phyloP scores from a whole-genome alignment of 1,140 invertebrate genomes.

The Drosophila busckii region DNA sequence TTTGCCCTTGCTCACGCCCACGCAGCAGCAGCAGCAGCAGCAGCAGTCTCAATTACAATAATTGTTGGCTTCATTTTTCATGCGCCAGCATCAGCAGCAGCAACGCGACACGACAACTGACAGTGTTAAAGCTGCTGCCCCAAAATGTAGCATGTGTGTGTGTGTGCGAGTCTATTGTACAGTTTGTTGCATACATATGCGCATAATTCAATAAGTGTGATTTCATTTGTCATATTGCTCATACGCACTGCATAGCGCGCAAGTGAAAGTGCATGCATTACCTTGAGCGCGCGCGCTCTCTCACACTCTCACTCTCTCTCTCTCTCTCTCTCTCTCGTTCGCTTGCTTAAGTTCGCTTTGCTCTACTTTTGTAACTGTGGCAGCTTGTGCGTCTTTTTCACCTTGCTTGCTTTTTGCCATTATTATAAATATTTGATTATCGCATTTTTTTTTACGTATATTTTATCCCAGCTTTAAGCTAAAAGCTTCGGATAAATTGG shows the following conservation, averaged over 20 bases:
- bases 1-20: not conserved
- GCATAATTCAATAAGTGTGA: constrained; percentile 67
- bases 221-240: constrained; percentile 61
- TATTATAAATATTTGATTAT: constrained; percentile 73
- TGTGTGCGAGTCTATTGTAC: too few relatives aligned
- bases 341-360: constrained; percentile 1
- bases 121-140: constrained; percentile 39
- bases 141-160: too few relatives aligned
- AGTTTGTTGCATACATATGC: constrained; percentile 22
- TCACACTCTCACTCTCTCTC: not conserved
- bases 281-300: too few relatives aligned
- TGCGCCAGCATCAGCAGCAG: constrained; percentile 43
- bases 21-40: not conserved
- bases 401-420: constrained; percentile 22
- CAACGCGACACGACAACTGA: constrained; percentile 49
- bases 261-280: constrained; percentile 66
- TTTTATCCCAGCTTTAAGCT: constrained; percentile 50
- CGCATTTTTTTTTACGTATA: constrained; percentile 41
- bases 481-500: constrained; percentile 34
- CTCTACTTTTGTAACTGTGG: constrained; percentile 9
- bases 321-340: not conserved
- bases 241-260: constrained; percentile 46
- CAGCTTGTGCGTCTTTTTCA: constrained; percentile 7
- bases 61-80: constrained; percentile 73
- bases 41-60: constrained; percentile 58